phyloP scores from a whole-genome alignment of 2,797 vertebrate species.

The Prionace glauca region DNA sequence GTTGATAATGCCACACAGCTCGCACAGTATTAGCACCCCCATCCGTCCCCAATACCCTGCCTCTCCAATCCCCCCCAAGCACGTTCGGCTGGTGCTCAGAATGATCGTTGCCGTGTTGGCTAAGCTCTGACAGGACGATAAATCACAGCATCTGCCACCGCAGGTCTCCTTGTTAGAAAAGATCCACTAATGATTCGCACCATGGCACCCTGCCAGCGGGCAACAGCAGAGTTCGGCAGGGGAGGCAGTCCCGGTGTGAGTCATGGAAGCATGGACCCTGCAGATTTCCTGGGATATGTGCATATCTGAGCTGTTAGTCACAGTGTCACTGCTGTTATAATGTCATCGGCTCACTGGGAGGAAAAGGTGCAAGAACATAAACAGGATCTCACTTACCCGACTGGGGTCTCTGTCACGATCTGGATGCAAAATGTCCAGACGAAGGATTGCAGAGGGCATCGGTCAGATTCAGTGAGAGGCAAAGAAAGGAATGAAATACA shows the following conservation, averaged over 20 bases:
- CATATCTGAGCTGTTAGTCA: neutral
- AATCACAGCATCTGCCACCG: neutral
- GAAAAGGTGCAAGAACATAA: neutral
- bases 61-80: too few relatives aligned
- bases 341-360: neutral
- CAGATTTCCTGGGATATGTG: neutral
- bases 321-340: neutral
- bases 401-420: slow-evolving; percentile 13
- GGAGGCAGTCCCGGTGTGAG: neutral
- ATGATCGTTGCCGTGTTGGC: neutral
- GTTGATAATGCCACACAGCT: neutral
- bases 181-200: neutral
- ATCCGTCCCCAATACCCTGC: too few relatives aligned
- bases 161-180: neutral
- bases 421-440: neutral
- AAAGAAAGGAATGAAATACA: neutral
- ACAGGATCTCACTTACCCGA: neutral
- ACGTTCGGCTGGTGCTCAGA: neutral
- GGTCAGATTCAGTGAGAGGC: neutral
- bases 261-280: neutral
- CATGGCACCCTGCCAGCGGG: neutral
- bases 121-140: neutral
- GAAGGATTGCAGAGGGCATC: neutral
- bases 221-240: neutral
- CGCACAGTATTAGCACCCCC: neutral